A percentile compares a stretch with the other conserved stretches of the same genome.
phyloP scores from a whole-genome alignment of 2,113 vertebrate species.

The Empidonax traillii region DNA sequence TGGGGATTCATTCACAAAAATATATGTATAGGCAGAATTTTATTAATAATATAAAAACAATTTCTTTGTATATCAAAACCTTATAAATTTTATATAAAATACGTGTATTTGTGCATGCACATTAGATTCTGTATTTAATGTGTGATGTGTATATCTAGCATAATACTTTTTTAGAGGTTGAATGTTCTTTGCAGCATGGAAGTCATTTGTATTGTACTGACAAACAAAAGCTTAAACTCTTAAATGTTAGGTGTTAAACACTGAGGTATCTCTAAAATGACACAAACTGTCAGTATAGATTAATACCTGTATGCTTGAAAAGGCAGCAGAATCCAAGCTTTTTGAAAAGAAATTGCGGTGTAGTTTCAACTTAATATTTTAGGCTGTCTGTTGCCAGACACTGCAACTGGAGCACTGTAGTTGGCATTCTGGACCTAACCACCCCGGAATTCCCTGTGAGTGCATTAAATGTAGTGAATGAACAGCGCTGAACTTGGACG shows the following conservation, averaged over 20 bases:
- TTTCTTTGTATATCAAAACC: neutral
- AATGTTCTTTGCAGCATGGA: neutral
- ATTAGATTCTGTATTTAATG: neutral
- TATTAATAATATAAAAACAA: neutral
- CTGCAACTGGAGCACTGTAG: neutral
- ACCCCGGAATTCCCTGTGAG: neutral
- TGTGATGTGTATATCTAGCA: neutral
- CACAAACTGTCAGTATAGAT: neutral
- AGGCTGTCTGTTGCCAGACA: neutral
- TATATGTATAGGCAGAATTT: neutral
- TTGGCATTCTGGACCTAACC: accelerated
- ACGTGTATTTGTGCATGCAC: neutral
- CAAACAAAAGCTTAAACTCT: neutral
- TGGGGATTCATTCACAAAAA: neutral
- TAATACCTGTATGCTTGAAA: neutral
- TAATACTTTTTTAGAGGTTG: neutral
- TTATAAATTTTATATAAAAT: neutral
- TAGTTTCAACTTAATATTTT: neutral
- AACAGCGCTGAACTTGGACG: neutral
- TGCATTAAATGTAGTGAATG: neutral
- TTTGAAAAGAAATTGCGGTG: accelerated
- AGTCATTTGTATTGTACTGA: neutral
- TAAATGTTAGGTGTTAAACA: neutral
- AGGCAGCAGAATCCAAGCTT: neutral
- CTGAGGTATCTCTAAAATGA: neutral